Base-by-base conservation (phyloP, 1,140 invertebrate genomes). In the Drosophila gunungcola region DNA sequence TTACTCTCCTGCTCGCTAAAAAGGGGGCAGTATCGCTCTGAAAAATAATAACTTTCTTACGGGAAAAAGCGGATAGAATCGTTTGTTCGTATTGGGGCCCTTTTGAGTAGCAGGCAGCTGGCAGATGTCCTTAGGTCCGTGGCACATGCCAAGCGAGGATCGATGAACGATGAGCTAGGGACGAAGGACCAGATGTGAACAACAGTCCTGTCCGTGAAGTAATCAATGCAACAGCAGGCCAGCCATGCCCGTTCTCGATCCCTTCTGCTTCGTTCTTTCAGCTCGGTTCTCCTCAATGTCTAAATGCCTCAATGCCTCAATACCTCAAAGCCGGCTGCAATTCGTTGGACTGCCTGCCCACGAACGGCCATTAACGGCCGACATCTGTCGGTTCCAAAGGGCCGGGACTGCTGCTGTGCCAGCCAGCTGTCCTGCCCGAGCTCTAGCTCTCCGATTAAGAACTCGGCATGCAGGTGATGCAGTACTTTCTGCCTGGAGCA, bases 211-310 rank as follows among this genome's bases (percentile, higher is more conserved):
- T 39, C 27, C 21, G 46, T 41, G 38, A 21, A 32, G 36, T 54
- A 70, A 78, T 78, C 75, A 78, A 78, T 78, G 75, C 75, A 78
- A 72, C 75, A 78, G 75, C 75, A 78, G 75, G 73, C 72, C 54
- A 67, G 48, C 12, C 9, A 53, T 42, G 25, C 57, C 38, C 34
- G 21, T 4, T 51, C 9, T 42, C 51, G 42, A 27, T 52, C 67
- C 69, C 48, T 41, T 46, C 41, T 51, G 36, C 41, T 5, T 48
- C 25, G 49, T 52, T 27, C 25, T 29, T 39, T 64, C 36, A 49
- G 27, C 57, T 62, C 36, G 25, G 11, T 27, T 61, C 56, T 12
- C 10, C 57, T 65, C 34, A 65, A 21, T 21, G 16, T 21, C 16
- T 21, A 21, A 21, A 61, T 39, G 60, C 13, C 16, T 34, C 5